These are phyloP conservation scores for Scarus forsteni DNA, from an alignment of 2,797 vertebrate species.

Conservation along the genomic window DNA sequence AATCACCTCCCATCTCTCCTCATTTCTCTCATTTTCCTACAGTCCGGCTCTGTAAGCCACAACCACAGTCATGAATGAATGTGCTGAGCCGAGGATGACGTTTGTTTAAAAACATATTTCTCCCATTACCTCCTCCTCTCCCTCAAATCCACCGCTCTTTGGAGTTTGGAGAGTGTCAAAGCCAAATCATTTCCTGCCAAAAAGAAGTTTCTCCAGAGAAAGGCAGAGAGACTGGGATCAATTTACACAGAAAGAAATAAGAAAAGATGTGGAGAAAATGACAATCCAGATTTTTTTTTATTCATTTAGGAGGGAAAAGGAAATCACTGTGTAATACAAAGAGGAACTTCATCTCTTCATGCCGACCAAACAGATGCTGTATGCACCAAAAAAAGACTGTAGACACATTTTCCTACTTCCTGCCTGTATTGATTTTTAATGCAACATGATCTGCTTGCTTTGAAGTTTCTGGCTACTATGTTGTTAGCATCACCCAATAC, in stretches of 20 bases:
- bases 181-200: constrained; percentile 41
- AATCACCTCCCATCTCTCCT: constrained; percentile 40
- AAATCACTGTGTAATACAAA: constrained; percentile 52
- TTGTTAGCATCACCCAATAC: background rate
- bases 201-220: constrained; percentile 26
- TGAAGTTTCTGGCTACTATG: background rate
- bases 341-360: constrained; percentile 55
- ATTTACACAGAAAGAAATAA: constrained; percentile 28
- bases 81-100: constrained; percentile 67
- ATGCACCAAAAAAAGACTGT: constrained; percentile 41
- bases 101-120: constrained; percentile 59
- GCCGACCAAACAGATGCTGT: constrained; percentile 34
- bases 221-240: constrained; percentile 20
- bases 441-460: background rate
- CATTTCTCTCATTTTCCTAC: constrained; percentile 45
- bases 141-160: constrained; percentile 7
- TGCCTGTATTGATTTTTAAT: background rate
- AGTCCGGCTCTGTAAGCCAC: constrained; percentile 50
- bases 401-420: constrained; percentile 19
- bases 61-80: constrained; percentile 76
- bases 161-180: constrained; percentile 27
- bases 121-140: constrained; percentile 47
- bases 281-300: constrained; percentile 26
- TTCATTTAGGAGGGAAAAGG: constrained; percentile 36
- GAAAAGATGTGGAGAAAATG: constrained; percentile 37